Conservation (phyloP, 1,140 invertebrate genomes). For the Episyrphus balteatus region DNA sequence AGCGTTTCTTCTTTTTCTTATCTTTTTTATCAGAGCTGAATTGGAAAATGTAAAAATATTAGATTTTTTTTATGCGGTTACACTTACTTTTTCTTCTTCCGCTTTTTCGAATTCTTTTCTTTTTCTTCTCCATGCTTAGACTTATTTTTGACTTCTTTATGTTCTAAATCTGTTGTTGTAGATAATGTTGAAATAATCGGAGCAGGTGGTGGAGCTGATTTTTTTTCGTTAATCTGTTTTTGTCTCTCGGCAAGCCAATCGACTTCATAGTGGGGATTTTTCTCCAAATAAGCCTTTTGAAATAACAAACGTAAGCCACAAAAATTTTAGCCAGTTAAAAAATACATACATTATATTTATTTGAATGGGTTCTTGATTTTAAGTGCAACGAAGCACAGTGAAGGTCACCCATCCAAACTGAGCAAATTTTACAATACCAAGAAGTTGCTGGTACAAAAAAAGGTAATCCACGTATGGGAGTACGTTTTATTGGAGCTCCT, state of each 20-base stretch:
- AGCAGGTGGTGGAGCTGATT: slow-evolving; percentile 19
- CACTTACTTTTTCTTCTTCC: slow-evolving; percentile 27
- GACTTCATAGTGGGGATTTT: slow-evolving; percentile 74
- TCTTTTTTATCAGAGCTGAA: slow-evolving; percentile 36
- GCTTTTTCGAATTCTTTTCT: slow-evolving; percentile 21
- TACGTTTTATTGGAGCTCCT: slow-evolving; percentile 59
- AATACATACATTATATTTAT: slow-evolving; percentile 62
- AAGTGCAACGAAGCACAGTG: slow-evolving; percentile 75
- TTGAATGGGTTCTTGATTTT: slow-evolving; percentile 62
- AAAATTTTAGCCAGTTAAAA: neutral
- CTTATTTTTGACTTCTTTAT: slow-evolving; percentile 26
- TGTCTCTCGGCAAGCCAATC: slow-evolving; percentile 73
- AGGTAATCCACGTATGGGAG: slow-evolving; percentile 71
- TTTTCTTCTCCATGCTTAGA: slow-evolving; percentile 34
- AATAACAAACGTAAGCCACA: neutral
- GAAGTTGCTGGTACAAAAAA: slow-evolving; percentile 73
- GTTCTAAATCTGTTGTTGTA: slow-evolving; percentile 16
- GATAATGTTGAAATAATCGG: slow-evolving; percentile 38
- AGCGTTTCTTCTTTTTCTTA: slow-evolving; percentile 46
- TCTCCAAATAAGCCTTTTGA: slow-evolving; percentile 60
- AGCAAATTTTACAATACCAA: slow-evolving; percentile 82
- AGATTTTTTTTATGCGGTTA: neutral
- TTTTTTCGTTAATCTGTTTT: slow-evolving; percentile 18
- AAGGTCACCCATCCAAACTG: slow-evolving; percentile 74
- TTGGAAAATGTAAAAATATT: neutral